Conservation (phyloP, 2,113 vertebrate species). For the Oxygymnocypris stewartii region DNA sequence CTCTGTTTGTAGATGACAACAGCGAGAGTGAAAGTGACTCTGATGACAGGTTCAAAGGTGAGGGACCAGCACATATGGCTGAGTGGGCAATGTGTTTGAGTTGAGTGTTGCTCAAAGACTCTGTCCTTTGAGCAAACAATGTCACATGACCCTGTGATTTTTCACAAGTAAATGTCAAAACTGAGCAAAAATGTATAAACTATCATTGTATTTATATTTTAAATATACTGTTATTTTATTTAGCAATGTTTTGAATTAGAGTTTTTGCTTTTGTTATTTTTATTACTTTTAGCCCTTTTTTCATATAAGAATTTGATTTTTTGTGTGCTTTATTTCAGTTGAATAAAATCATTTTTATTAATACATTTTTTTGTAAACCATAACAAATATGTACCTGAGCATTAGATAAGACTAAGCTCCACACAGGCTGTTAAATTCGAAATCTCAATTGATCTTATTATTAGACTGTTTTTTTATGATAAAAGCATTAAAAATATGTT, state of each 20-base stretch:
- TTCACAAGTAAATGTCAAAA: background rate
- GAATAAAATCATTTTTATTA: background rate
- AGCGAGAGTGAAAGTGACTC: conserved; percentile 99
- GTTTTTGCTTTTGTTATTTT: background rate
- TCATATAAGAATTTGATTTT: background rate
- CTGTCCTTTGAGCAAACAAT: conserved; percentile 2
- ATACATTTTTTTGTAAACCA: background rate
- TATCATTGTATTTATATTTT: background rate
- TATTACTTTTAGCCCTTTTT: background rate
- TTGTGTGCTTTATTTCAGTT: background rate
- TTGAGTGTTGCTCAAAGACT: conserved; percentile 13
- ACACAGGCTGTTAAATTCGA: background rate
- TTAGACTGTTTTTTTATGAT: background rate
- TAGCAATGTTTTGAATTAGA: background rate
- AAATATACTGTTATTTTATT: background rate
- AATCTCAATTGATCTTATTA: background rate
- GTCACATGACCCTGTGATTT: conserved; percentile 9
- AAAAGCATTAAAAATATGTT: background rate
- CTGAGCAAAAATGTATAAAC: background rate
- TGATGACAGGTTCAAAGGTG: conserved; percentile 99
- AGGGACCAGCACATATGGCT: conserved; percentile 61
- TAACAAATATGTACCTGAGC: background rate
- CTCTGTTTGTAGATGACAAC: conserved; percentile 89
- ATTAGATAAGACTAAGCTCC: background rate
- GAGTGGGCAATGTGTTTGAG: conserved; percentile 18